Evolutionary conservation across 2,797 vertebrate genomes (phyloP), one percentile per base, ranked within the genome.

Genomic region (Xenentodon cancila): DNA sequence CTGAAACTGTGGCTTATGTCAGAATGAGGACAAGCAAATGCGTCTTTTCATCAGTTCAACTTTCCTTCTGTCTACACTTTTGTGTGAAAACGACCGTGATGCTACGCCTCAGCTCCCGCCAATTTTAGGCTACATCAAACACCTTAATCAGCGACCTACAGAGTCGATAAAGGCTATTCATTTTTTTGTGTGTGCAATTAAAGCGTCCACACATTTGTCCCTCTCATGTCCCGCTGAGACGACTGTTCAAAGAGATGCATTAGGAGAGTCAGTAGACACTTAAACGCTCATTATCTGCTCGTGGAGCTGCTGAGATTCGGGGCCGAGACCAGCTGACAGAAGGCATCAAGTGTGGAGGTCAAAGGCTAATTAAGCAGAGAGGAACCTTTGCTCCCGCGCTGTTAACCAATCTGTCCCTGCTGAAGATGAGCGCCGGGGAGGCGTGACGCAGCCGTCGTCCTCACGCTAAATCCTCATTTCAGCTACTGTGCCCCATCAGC

Each of bases 301-400:
- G 81, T 79, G 71, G 82, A 85, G 81, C 34, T 59, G 64, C 61
- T 65, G 64, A 46, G 66, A 76, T 75, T 18, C 27, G 53, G 73
- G 73, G 59, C 70, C 71, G 50, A 65, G 47, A 22, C 56, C 20
- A 76, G 74, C 75, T 91, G 89, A 91, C 90, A 92, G 88, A 86
- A 90, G 89, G 87, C 90, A 81, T 91, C 83, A 77, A 77, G 79
- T 68, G 75, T 75, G 27, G 73, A 81, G 93, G 94, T 93, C 92
- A 94, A 88, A 94, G 93, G 94, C 92, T 94, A 95, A 95, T 94
- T 93, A 93, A 93, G 92, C 89, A 90, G 77, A 86, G 88, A 89
- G 82, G 81, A 88, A 82, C 91, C 88, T 92, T 82, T 88, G 89
- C 87, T 84, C 90, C 85, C 34, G 82, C 78, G 92, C 91, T 93